Evolutionary conservation across 1,140 invertebrate genomes (phyloP).

Genomic region (Portunus trituberculatus): DNA sequence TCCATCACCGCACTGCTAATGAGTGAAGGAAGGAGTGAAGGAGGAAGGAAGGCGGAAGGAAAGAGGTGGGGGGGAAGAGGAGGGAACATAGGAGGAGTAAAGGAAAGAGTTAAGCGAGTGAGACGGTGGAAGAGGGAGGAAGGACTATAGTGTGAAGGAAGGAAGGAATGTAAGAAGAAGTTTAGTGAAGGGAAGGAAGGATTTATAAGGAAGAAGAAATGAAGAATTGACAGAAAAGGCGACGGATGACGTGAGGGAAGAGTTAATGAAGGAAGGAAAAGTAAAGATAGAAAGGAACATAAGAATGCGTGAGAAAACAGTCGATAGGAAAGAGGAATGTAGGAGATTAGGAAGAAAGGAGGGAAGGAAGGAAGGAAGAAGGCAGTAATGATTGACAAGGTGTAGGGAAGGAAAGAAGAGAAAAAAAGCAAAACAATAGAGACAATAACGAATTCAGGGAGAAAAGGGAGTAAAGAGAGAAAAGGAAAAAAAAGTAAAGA

Average conservation of each 20-base stretch:
- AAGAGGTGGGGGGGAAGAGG: too few relatives aligned
- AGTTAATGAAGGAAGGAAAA: not conserved
- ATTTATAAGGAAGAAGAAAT: too few relatives aligned
- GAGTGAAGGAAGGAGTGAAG: not conserved
- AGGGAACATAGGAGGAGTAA: too few relatives aligned
- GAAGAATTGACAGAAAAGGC: too few relatives aligned
- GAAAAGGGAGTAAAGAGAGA: not conserved
- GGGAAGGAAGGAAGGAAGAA: not conserved
- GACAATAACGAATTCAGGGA: too few relatives aligned
- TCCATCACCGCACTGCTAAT: not conserved
- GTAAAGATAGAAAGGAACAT: not conserved
- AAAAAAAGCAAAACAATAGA: not conserved
- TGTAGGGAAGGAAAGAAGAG: not conserved
- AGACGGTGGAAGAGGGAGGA: too few relatives aligned
- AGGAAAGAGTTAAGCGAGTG: too few relatives aligned
- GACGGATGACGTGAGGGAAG: too few relatives aligned
- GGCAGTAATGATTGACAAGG: not conserved
- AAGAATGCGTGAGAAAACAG: not conserved
- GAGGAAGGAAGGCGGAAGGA: not conserved
- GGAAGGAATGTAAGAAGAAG: too few relatives aligned
- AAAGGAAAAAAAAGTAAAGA: not conserved
- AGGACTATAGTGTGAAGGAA: too few relatives aligned
- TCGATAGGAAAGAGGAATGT: not conserved
- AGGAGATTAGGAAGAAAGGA: not conserved
- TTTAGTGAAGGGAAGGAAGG: too few relatives aligned